Conservation (phyloP, 2,797 vertebrate species). For the Melopsittacus undulatus region DNA sequence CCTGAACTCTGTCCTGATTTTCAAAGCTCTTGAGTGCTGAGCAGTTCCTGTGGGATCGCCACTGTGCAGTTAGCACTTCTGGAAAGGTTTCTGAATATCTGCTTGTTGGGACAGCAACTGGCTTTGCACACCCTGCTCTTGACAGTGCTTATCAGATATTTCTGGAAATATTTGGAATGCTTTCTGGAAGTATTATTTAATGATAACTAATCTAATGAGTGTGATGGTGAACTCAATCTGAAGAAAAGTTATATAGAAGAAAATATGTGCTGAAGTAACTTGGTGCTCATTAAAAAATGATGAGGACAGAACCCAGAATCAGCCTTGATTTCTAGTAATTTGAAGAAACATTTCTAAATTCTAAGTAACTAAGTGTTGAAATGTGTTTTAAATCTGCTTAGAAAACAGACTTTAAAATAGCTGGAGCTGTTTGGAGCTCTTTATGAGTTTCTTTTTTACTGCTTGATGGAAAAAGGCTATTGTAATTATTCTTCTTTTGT, state of each 20-base stretch:
- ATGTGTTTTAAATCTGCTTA: not conserved
- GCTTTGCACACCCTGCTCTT: not conserved
- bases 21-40: not conserved
- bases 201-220: not conserved
- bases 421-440: not conserved
- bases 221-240: not conserved
- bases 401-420: slow-evolving; percentile 7
- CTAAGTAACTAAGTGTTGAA: not conserved
- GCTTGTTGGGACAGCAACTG: not conserved
- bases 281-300: not conserved
- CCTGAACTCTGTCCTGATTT: not conserved
- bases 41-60: not conserved
- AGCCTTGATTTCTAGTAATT: not conserved
- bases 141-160: not conserved
- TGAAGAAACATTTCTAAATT: not conserved
- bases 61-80: not conserved
- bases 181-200: not conserved
- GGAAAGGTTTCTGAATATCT: not conserved
- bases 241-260: not conserved
- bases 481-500: not conserved
- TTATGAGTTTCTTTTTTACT: not conserved
- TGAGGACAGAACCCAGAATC: not conserved
- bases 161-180: not conserved
- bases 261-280: not conserved
- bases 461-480: not conserved